Percentiles rank a stretch among this genome's conserved stretches.
Conservation (phyloP, 2,888 invertebrate genomes). For the Drosophila cracens region DNA sequence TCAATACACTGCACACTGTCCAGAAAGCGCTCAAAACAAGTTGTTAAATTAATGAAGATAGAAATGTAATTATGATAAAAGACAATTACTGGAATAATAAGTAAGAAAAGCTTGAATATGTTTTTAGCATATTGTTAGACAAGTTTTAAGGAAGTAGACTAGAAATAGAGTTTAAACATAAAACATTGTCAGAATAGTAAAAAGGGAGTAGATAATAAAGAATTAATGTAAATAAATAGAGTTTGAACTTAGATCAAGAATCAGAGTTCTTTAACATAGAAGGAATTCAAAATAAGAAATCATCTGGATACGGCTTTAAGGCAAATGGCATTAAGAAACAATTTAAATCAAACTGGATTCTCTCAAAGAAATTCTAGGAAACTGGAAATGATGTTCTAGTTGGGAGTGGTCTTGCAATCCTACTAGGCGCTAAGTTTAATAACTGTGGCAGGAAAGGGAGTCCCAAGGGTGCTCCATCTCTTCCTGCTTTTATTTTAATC, state of each 20-base stretch:
- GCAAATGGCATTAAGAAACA: not conserved
- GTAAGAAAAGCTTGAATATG: not conserved
- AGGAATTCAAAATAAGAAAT: no score
- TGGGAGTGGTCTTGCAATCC: not conserved
- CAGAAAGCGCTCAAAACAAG: not conserved
- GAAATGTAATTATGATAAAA: not conserved
- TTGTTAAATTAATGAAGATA: not conserved
- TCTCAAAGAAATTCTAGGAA: not conserved
- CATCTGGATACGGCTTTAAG: not conserved
- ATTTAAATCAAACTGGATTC: not conserved
- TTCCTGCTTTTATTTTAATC: not conserved
- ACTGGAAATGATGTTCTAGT: not conserved
- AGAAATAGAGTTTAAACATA: not conserved
- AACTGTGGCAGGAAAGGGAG: not conserved
- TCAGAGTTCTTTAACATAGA: not conserved
- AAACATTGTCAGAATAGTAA: not conserved
- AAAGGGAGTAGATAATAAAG: not conserved
- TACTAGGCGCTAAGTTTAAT: rapidly evolving
- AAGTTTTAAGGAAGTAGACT: not conserved
- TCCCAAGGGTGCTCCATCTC: not conserved
- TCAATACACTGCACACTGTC: conserved; percentile 35
- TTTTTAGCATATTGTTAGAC: not conserved
- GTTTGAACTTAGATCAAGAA: no score
- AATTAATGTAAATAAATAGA: no score
- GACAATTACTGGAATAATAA: not conserved